Base-by-base conservation (phyloP, 2,797 vertebrate species). In the Glossophaga mutica region DNA sequence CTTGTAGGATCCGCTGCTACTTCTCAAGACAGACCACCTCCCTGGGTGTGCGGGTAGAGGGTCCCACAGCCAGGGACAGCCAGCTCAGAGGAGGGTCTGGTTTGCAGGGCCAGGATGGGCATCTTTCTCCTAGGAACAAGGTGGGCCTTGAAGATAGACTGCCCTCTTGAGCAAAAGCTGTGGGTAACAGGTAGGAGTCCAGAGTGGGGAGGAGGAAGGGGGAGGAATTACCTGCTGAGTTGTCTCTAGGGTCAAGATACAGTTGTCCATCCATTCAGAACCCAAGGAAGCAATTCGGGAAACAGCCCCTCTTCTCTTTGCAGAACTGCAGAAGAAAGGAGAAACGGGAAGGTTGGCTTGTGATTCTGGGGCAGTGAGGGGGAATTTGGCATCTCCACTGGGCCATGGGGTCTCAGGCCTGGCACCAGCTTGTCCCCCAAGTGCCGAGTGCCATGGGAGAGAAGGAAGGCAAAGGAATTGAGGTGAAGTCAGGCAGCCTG, bases 221-320 rank as follows among this genome's bases (percentile, higher is more conserved):
- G 59, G 37, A 91, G 74, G 57, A 42, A 59, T 42, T 55, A 0
- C 21, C 68, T 74, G 67, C 19, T 14, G 65, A 81, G 37, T 19
- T 55, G 2, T 32, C 6, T 34, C 26, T 7, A n/a, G 26, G n/a
- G 55, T 34, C 65, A 57, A 50, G 50, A 15, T 2, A 1, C 2
- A 0, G 9, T 10, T 10, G 8, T 37, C 37, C 4, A 1, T 65
- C 37, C n/a, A 5, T 57, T 37, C 0, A 1, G 16, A 16, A 2
- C 55, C 65, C 11, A 22, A 62, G 84, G 29, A 94, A 39, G 16
- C 26, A 37, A 4, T 12, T 59, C 0, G 11, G n/a, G 68, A 50
- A 37, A 11, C 0, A 1, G 12, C 52, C 48, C 2, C 0, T 29
- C 14, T 42, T 48, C 3, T 21, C 26, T 18, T 12, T 11, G 39